A percentile compares a stretch with the other conserved stretches of the same genome.
phyloP scores from a whole-genome alignment of 1,140 invertebrate genomes.

The Atta cephalotes region DNA sequence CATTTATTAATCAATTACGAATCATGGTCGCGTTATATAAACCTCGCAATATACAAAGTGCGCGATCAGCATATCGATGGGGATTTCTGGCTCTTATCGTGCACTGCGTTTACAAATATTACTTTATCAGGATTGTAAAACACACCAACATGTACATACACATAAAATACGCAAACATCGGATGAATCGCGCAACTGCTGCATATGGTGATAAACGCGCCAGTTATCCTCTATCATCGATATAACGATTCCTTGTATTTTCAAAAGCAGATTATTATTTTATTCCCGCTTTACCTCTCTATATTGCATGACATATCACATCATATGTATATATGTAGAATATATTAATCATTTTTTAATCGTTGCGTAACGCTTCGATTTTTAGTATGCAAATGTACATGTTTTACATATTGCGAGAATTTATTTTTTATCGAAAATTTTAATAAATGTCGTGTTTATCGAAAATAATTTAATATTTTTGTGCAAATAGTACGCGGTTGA shows the following conservation, averaged over 20 bases:
- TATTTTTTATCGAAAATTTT: not conserved
- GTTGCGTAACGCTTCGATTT: not conserved
- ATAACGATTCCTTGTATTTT: conserved; percentile 50
- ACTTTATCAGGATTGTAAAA: conserved; percentile 61
- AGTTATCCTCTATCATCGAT: conserved; percentile 43
- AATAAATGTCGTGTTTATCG: not conserved
- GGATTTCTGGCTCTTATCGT: conserved; percentile 43
- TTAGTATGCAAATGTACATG: not conserved
- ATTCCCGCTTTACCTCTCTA: not conserved
- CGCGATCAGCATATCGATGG: conserved; percentile 5
- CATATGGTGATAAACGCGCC: conserved; percentile 48
- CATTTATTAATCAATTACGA: not conserved
- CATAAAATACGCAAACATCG: conserved; percentile 50
- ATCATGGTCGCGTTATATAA: not conserved
- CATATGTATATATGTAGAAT: not conserved
- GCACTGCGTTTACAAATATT: conserved; percentile 42
- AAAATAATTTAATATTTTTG: not conserved
- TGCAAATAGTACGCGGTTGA: not conserved
- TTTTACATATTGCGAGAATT: not conserved
- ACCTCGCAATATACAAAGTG: not conserved
- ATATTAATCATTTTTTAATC: conserved; percentile 10
- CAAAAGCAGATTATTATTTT: conserved; percentile 37
- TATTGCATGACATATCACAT: not conserved
- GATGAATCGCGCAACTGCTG: conserved; percentile 19
- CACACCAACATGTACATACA: not conserved